Evolutionary conservation across 1,140 invertebrate genomes (phyloP).

Genomic region (Papilio dardanus): DNA sequence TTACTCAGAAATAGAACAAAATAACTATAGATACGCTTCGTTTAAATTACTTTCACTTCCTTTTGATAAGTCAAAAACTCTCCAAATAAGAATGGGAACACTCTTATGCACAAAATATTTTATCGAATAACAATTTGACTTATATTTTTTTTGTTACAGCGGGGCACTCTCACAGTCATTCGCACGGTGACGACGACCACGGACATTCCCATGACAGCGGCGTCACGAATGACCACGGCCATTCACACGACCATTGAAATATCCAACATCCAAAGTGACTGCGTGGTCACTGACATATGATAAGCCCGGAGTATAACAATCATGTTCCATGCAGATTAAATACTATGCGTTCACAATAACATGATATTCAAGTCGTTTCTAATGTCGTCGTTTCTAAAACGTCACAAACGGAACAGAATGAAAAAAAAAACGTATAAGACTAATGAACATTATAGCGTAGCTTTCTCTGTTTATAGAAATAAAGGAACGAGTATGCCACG

Average conservation of each 20-base stretch:
- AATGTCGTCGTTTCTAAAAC: background rate
- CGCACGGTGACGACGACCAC: slow-evolving; percentile 48
- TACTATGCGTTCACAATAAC: background rate
- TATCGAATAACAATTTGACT: background rate
- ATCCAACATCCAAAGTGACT: background rate
- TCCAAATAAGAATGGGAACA: too few species aligned
- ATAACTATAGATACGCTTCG: background rate
- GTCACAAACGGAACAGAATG: too few species aligned
- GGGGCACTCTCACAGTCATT: slow-evolving; percentile 52
- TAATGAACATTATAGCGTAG: too few species aligned
- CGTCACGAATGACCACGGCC: slow-evolving; percentile 49
- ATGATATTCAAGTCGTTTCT: background rate
- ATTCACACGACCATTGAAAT: slow-evolving; percentile 45
- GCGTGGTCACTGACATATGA: background rate
- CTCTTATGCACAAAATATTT: too few species aligned
- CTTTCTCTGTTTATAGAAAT: too few species aligned
- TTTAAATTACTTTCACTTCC: background rate
- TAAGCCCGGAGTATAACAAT: background rate
- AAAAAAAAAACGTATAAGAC: too few species aligned
- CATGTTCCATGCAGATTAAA: background rate
- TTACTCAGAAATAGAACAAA: background rate
- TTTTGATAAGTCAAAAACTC: too few species aligned
- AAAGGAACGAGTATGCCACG: too few species aligned
- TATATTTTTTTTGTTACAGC: slow-evolving; percentile 57
- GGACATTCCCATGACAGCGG: slow-evolving; percentile 53